Evolutionary conservation across 2,113 vertebrate genomes (phyloP), one percentile per base, ranked within the genome.

Genomic region (Otocyon megalotis): DNA sequence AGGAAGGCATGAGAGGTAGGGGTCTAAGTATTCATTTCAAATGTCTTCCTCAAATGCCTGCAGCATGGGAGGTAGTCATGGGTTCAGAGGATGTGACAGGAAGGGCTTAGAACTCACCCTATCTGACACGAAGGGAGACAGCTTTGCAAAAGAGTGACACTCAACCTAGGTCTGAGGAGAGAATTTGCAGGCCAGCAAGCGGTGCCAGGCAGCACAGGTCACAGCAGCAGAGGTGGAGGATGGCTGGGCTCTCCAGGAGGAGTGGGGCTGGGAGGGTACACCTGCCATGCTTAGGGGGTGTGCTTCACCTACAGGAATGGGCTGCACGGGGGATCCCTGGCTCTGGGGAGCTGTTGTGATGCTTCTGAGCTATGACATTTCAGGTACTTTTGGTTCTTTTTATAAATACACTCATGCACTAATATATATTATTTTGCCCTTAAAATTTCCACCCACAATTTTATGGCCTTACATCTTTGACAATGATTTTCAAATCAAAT

Each of bases 401-500:
- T 32, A 48, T 16, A 35, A 82, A n/a, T 12, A 69, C 1, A 71
- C 7, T 26, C 35, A 35, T 6, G 13, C 24, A 32, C 6, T 28
- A 28, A 62, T n/a, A 93, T 16, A 63, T 26, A 26, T 17, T 15
- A 37, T 32, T 24, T 80, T 11, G 4, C 63, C 28, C 79, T 62
- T 71, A 54, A 76, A 54, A 83, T 53, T 35, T 62, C 76, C 30
- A 48, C 43, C 48, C 50, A 60, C 11, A 11, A 16, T 77, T 77
- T 28, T 53, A 54, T 5, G 19, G 37, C 30, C 28, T 85, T 82
- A 26, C 10, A 60, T 69, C 56, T n/a, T 58, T 53, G 24, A 89
- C 69, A 79, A n/a, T 24, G 22, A 35, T 69, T 90, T 93, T 74
- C 67, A 74, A 81, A 81, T 81, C 28, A n/a, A 93, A 80, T 24